Evolutionary conservation across 2,113 vertebrate genomes (phyloP).

Genomic region (Vulpes lagopus): DNA sequence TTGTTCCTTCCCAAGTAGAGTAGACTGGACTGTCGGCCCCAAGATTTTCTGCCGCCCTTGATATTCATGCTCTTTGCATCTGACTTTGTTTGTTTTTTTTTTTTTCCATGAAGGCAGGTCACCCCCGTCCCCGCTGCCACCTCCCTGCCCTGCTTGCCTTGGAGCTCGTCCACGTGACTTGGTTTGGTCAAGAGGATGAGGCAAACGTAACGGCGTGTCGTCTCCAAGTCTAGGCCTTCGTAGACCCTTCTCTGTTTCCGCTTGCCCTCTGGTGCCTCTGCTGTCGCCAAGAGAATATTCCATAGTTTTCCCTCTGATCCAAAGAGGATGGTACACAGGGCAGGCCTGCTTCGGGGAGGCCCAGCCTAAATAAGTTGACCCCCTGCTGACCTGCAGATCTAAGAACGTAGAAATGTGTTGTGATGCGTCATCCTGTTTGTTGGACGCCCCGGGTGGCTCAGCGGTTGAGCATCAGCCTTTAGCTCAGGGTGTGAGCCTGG

Average conservation of each 20-base stretch:
- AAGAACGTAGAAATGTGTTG: neutral
- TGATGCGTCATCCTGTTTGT: neutral
- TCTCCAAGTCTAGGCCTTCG: neutral
- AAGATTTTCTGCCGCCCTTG: neutral
- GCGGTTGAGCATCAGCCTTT: too few relatives aligned
- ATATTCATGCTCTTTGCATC: neutral
- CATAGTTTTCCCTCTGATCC: neutral
- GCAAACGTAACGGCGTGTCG: neutral
- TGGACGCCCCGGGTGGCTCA: too few relatives aligned
- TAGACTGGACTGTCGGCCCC: neutral
- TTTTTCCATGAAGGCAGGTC: neutral
- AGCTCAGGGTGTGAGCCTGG: rapidly evolving
- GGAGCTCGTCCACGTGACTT: neutral
- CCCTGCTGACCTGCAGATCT: neutral
- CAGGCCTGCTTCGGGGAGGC: neutral
- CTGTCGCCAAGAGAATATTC: neutral
- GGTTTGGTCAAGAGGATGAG: neutral
- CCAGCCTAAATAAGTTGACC: neutral
- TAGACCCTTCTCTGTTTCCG: neutral
- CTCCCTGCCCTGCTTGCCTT: neutral
- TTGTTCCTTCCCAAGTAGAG: neutral
- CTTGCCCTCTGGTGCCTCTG: neutral
- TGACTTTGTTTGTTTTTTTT: neutral
- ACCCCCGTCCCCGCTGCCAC: rapidly evolving
- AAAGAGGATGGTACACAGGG: neutral